phyloP scores from a whole-genome alignment of 2,113 vertebrate genomes.

The Ophthalmolycus amberensis region DNA sequence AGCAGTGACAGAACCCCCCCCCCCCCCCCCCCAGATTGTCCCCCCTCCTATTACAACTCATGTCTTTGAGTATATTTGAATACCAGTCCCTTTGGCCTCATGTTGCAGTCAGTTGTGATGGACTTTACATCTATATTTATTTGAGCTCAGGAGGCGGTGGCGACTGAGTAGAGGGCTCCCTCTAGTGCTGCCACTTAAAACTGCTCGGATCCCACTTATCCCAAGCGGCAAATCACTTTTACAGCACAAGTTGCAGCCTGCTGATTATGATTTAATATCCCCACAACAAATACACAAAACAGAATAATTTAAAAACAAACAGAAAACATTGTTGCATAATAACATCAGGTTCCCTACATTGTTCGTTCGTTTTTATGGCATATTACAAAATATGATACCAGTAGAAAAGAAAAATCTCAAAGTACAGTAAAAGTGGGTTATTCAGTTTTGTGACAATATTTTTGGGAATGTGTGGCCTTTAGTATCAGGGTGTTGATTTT shows the following conservation, averaged over 20 bases:
- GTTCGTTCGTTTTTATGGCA: background rate
- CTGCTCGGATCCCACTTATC: background rate
- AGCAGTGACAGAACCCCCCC: constrained; percentile 41
- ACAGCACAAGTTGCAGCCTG: background rate
- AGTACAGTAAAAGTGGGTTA: background rate
- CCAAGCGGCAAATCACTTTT: background rate
- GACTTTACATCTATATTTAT: background rate
- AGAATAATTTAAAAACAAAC: background rate
- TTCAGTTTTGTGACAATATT: background rate
- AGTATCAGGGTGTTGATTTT: background rate
- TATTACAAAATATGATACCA: background rate
- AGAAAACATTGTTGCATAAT: background rate
- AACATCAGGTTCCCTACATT: background rate
- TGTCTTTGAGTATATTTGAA: background rate
- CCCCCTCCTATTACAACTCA: background rate
- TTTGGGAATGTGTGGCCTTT: background rate
- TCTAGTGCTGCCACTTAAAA: constrained; percentile 29
- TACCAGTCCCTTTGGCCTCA: background rate
- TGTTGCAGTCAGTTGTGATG: background rate
- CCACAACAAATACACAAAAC: background rate
- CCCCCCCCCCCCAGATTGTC: too few relatives aligned
- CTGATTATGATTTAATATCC: background rate
- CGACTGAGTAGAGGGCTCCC: constrained; percentile 20
- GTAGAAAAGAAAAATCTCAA: background rate
- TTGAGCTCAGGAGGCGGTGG: background rate